These are phyloP conservation scores for Charanyca ferruginea DNA, from an alignment of 2,888 invertebrate species.

Conservation along the genomic window DNA sequence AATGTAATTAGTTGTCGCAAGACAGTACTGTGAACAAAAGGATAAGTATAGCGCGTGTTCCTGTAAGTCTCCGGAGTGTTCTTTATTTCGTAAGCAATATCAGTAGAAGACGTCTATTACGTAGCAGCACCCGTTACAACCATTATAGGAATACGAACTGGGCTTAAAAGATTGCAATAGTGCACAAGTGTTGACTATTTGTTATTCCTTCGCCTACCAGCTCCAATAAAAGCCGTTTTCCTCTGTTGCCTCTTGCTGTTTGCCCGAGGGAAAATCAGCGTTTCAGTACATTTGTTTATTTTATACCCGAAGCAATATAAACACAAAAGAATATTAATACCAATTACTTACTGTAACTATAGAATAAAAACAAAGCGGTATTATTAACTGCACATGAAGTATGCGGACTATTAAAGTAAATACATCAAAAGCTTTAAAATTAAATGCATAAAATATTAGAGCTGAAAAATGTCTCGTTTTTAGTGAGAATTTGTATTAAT, in stretches of 20 bases:
- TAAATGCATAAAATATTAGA: slow-evolving; percentile 27
- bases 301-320: slow-evolving; percentile 50
- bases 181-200: slow-evolving; percentile 62
- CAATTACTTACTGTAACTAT: slow-evolving; percentile 35
- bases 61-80: not conserved
- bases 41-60: slow-evolving; percentile 8
- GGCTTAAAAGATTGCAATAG: slow-evolving; percentile 59
- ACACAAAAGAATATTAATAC: slow-evolving; percentile 46
- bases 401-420: slow-evolving; percentile 24
- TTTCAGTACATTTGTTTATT: slow-evolving; percentile 53
- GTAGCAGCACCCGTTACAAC: slow-evolving; percentile 19
- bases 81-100: slow-evolving; percentile 27
- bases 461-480: not conserved
- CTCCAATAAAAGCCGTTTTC: slow-evolving; percentile 59
- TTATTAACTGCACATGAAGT: slow-evolving; percentile 23
- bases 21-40: slow-evolving; percentile 6
- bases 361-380: slow-evolving; percentile 16
- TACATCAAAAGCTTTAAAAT: slow-evolving; percentile 31
- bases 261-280: slow-evolving; percentile 50
- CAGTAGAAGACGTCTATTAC: slow-evolving; percentile 24
- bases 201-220: slow-evolving; percentile 59
- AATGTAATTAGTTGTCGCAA: slow-evolving; percentile 21
- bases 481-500: slow-evolving; percentile 10
- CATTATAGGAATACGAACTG: slow-evolving; percentile 47
- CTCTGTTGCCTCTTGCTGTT: slow-evolving; percentile 51